These are phyloP conservation scores for Nycticorax nycticorax DNA, from an alignment of 2,113 vertebrate species.

Conservation along the genomic window DNA sequence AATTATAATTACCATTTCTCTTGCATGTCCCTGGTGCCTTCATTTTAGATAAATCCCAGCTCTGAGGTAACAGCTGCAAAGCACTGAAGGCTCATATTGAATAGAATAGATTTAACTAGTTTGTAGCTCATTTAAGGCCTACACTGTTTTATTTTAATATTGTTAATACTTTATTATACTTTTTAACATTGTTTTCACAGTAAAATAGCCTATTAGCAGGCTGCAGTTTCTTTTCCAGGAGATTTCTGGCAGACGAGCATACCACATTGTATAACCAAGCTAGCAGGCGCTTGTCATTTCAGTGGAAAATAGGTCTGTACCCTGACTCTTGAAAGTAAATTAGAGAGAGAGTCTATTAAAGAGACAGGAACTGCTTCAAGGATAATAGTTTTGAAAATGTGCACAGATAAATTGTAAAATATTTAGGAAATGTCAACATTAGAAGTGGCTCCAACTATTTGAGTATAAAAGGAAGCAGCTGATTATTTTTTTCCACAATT, in stretches of 20 bases:
- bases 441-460: conserved; percentile 19
- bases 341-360: conserved; percentile 48
- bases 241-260: conserved; percentile 28
- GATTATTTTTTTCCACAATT: neutral
- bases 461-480: conserved; percentile 51
- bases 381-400: conserved; percentile 56
- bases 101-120: conserved; percentile 50
- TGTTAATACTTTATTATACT: conserved; percentile 70
- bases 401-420: conserved; percentile 64
- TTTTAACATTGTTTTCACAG: conserved; percentile 54
- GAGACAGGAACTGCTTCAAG: conserved; percentile 29
- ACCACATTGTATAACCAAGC: neutral
- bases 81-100: conserved; percentile 38
- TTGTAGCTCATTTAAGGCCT: conserved; percentile 62
- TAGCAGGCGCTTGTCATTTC: neutral
- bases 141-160: conserved; percentile 58
- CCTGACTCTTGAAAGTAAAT: conserved; percentile 64
- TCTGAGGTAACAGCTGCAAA: conserved; percentile 53
- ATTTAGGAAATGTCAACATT: conserved; percentile 50
- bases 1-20: conserved; percentile 74
- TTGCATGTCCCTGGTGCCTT: conserved; percentile 56
- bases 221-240: conserved; percentile 18
- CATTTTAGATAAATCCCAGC: conserved; percentile 57
- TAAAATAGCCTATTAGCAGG: conserved; percentile 25
- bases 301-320: conserved; percentile 13